Evolutionary conservation across 2,797 vertebrate genomes (phyloP).

Genomic region (Micropoecilia bifurca): DNA sequence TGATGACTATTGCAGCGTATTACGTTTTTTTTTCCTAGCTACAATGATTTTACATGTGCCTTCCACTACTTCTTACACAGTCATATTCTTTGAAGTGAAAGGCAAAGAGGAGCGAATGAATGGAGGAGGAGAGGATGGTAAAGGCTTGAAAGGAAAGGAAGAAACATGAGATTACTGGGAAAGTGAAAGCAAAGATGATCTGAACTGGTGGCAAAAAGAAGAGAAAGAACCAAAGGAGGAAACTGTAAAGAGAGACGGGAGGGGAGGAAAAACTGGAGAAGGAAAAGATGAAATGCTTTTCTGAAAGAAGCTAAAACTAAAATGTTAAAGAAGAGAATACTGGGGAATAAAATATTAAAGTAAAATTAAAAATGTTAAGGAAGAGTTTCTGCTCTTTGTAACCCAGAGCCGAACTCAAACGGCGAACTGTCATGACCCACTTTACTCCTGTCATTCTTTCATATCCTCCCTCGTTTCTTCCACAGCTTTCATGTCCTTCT

Average conservation of each 20-base stretch:
- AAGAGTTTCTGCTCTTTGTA: conserved; percentile 14
- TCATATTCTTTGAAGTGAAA: conserved; percentile 15
- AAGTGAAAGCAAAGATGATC: neutral
- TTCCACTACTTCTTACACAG: neutral
- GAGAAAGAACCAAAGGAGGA: neutral
- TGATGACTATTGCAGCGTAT: conserved; percentile 9
- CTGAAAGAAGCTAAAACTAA: neutral
- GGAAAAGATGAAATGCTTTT: neutral
- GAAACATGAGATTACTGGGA: neutral
- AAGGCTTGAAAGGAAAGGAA: neutral
- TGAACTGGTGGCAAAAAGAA: neutral
- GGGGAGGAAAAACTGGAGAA: neutral
- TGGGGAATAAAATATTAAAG: neutral
- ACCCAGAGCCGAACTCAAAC: conserved; percentile 44
- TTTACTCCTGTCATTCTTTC: conserved; percentile 40
- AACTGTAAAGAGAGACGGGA: neutral
- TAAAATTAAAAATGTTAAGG: neutral
- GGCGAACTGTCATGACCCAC: conserved; percentile 71
- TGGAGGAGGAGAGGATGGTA: neutral
- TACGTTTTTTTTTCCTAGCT: neutral
- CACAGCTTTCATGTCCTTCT: neutral
- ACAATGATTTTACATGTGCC: conserved; percentile 12
- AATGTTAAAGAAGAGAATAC: neutral
- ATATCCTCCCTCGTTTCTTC: neutral
- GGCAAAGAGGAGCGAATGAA: neutral